phyloP scores from a whole-genome alignment of 2,113 vertebrate genomes.

The Pelecanus crispus region DNA sequence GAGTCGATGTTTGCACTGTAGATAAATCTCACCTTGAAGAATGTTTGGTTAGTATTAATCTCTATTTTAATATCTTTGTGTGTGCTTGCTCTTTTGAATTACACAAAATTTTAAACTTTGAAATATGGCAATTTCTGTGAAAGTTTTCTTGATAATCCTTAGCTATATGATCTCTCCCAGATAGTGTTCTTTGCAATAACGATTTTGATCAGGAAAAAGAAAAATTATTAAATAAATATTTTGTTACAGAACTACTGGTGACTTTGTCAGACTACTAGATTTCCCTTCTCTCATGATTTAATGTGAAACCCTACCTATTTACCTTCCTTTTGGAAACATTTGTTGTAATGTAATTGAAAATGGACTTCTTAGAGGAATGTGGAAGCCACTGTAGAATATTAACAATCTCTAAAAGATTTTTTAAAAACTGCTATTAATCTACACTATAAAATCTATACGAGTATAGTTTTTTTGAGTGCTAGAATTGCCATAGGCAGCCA shows the following conservation, averaged over 20 bases:
- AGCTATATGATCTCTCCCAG: neutral
- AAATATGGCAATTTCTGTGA: neutral
- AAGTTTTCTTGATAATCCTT: neutral
- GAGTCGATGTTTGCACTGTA: slow-evolving; percentile 86
- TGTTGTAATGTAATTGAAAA: neutral
- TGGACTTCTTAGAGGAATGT: neutral
- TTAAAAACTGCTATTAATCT: neutral
- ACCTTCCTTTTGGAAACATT: neutral
- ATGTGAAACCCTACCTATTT: neutral
- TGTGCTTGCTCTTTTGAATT: neutral
- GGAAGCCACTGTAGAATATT: neutral
- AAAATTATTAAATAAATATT: neutral
- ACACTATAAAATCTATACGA: neutral
- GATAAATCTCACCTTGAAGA: slow-evolving; percentile 81
- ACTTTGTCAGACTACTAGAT: neutral
- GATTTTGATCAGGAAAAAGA: neutral
- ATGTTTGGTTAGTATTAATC: slow-evolving; percentile 80
- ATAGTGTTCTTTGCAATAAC: neutral
- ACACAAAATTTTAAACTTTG: neutral
- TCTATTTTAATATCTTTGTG: neutral
- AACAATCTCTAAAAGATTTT: neutral
- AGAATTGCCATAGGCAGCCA: neutral
- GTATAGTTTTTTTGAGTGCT: neutral
- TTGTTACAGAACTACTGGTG: neutral
- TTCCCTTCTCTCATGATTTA: neutral